phyloP scores from a whole-genome alignment of 2,797 vertebrate species.

The Crocodylus rhombifer region DNA sequence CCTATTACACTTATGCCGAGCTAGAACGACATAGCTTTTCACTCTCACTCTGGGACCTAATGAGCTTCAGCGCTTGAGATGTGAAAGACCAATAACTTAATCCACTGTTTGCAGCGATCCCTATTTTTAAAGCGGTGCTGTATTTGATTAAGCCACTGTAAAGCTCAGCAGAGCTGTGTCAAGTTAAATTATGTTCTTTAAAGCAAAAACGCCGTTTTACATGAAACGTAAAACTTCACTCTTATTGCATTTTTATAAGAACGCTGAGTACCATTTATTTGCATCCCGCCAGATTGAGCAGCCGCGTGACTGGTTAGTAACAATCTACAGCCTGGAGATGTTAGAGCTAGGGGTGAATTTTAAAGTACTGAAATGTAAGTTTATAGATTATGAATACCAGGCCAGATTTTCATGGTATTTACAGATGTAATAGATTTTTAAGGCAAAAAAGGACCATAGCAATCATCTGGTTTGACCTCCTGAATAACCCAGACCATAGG shows the following conservation, averaged over 20 bases:
- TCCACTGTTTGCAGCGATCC: slow-evolving; percentile 61
- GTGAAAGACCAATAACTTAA: slow-evolving; percentile 72
- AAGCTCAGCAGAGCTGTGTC: slow-evolving; percentile 53
- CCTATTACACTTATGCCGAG: slow-evolving; percentile 10
- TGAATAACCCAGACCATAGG: not conserved
- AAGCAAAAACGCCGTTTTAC: slow-evolving; percentile 51
- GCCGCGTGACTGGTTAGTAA: not conserved
- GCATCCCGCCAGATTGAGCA: not conserved
- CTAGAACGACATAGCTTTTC: slow-evolving; percentile 37
- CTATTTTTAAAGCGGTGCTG: slow-evolving; percentile 62
- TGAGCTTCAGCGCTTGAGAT: slow-evolving; percentile 56
- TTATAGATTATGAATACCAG: slow-evolving; percentile 5
- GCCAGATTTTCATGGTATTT: not conserved
- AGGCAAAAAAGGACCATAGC: too few species aligned
- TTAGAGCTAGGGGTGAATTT: not conserved
- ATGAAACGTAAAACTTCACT: not conserved
- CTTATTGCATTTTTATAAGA: slow-evolving; percentile 41
- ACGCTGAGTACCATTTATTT: slow-evolving; percentile 52
- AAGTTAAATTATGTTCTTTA: slow-evolving; percentile 64
- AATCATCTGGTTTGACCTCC: too few species aligned
- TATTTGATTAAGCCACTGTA: slow-evolving; percentile 69
- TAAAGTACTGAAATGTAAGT: slow-evolving; percentile 27
- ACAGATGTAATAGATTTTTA: not conserved
- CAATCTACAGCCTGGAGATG: slow-evolving; percentile 14
- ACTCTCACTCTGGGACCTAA: slow-evolving; percentile 47